Evolutionary conservation across 1,140 invertebrate genomes (phyloP).

Genomic region (Drosophila asahinai): DNA sequence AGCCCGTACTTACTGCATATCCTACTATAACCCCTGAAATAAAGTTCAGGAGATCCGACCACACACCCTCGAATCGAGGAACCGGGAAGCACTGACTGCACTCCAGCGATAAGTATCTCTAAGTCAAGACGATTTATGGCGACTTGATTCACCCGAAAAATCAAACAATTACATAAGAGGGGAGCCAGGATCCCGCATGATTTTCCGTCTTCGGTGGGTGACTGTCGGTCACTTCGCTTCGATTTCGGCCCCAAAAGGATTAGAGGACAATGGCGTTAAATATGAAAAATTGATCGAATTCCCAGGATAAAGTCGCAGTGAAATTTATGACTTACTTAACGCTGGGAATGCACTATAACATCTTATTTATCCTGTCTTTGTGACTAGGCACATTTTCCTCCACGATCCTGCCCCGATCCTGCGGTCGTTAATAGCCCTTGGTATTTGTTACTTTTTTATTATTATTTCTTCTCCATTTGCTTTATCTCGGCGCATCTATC

Average conservation of each 20-base stretch:
- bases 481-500: slow-evolving; percentile 46
- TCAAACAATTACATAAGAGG: slow-evolving; percentile 48
- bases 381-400: slow-evolving; percentile 64
- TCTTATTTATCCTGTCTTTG: slow-evolving; percentile 13
- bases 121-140: slow-evolving; percentile 68
- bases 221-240: not conserved
- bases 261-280: slow-evolving; percentile 70
- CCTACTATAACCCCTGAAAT: not conserved
- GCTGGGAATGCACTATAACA: slow-evolving; percentile 25
- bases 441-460: slow-evolving; percentile 48
- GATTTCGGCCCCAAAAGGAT: slow-evolving; percentile 53
- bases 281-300: slow-evolving; percentile 69
- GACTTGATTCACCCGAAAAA: slow-evolving; percentile 63
- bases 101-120: slow-evolving; percentile 57
- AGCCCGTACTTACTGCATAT: slow-evolving; percentile 23
- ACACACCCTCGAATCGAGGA: slow-evolving; percentile 25
- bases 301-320: slow-evolving; percentile 74
- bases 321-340: slow-evolving; percentile 82
- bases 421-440: slow-evolving; percentile 75
- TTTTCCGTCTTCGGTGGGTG: slow-evolving; percentile 15
- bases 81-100: not conserved
- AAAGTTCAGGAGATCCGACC: slow-evolving; percentile 26
- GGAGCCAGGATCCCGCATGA: slow-evolving; percentile 61
- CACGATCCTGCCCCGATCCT: slow-evolving; percentile 45
- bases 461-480: slow-evolving; percentile 61